Conservation (phyloP, 2,888 invertebrate species). For the Eilema caniola region DNA sequence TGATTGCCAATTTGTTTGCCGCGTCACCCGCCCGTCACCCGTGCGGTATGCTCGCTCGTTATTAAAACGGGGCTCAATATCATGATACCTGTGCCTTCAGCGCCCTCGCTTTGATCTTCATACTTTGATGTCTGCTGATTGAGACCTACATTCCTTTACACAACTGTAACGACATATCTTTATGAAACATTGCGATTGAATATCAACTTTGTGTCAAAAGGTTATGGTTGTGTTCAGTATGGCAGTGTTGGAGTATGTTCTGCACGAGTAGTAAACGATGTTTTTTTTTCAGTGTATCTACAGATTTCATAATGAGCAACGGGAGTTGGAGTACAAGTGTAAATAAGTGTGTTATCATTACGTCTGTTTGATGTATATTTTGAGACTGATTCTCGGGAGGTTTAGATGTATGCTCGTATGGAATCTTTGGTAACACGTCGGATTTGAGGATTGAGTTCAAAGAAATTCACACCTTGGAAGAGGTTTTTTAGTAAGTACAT, state of each 20-base stretch:
- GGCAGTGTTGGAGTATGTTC: conserved; percentile 25
- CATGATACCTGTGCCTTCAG: conserved; percentile 62
- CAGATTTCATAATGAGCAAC: conserved; percentile 68
- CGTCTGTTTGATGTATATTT: conserved; percentile 52
- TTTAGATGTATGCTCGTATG: conserved; percentile 15
- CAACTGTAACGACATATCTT: conserved; percentile 24
- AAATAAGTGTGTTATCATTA: conserved; percentile 63
- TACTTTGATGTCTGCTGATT: conserved; percentile 54
- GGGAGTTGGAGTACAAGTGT: conserved; percentile 61
- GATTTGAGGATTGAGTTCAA: conserved; percentile 16
- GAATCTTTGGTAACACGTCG: conserved; percentile 14
- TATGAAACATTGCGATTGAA: background rate
- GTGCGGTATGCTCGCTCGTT: conserved; percentile 44
- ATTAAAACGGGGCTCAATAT: conserved; percentile 59
- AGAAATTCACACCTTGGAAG: conserved; percentile 10
- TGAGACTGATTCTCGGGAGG: conserved; percentile 29
- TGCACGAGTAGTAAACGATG: conserved; percentile 45
- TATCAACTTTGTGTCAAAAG: background rate
- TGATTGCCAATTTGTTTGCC: conserved; percentile 49
- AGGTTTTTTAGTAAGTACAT: background rate
- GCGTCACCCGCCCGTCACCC: conserved; percentile 30
- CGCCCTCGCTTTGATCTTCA: conserved; percentile 61
- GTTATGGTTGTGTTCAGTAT: conserved; percentile 16
- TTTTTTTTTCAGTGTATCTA: conserved; percentile 57
- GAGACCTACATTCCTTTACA: conserved; percentile 47